Evolutionary conservation across 2,888 invertebrate species (phyloP).

Genomic region (Aricia artaxerxes): DNA sequence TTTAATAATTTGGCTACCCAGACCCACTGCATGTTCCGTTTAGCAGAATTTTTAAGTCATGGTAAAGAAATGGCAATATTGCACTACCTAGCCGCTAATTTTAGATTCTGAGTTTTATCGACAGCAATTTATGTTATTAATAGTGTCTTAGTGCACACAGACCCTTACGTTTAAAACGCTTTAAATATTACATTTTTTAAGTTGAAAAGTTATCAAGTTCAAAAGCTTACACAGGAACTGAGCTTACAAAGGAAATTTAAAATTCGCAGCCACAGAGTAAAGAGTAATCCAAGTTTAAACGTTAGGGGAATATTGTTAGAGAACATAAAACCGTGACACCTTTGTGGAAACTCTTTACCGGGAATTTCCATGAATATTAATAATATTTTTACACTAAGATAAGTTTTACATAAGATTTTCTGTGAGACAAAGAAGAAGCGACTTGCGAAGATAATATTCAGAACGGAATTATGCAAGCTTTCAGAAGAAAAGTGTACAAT

Average conservation of each 20-base stretch:
- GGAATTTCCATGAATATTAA: background rate
- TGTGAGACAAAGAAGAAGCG: background rate
- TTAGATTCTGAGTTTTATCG: background rate
- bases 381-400: background rate
- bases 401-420: background rate
- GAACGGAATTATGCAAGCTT: background rate
- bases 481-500: background rate
- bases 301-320: background rate
- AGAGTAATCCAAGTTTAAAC: background rate
- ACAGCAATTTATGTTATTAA: background rate
- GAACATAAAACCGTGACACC: constrained; percentile 1
- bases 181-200: background rate
- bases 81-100: too few species aligned
- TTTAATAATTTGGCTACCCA: too few species aligned
- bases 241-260: constrained; percentile 12
- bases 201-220: background rate
- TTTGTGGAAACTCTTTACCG: background rate
- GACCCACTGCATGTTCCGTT: too few species aligned
- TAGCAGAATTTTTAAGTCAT: too few species aligned
- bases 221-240: background rate
- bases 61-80: too few species aligned
- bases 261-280: background rate
- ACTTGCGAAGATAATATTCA: background rate
- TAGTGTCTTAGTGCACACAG: too few species aligned
- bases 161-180: too few species aligned